Evolutionary conservation across 2,888 invertebrate species (phyloP).

Genomic region (Sabatieria punctata): DNA sequence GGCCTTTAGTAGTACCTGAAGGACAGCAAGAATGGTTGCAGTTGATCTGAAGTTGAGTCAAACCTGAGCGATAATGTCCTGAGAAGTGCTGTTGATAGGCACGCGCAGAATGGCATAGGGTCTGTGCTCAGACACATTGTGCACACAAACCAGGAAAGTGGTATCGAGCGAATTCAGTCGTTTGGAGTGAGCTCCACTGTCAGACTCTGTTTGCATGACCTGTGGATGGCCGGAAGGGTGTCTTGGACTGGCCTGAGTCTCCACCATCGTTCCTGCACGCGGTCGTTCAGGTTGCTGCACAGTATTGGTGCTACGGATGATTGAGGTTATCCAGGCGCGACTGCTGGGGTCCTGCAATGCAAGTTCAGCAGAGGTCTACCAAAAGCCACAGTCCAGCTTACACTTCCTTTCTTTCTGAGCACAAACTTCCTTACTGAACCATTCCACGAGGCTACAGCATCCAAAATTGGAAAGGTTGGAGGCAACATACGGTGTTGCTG

Average conservation of each 20-base stretch:
- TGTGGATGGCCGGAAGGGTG: too few species aligned
- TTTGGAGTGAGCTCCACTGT: too few species aligned
- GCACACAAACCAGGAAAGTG: slow-evolving; percentile 75
- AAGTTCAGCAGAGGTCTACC: too few species aligned
- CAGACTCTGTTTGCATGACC: too few species aligned
- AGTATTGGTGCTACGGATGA: slow-evolving; percentile 33
- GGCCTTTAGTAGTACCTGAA: slow-evolving; percentile 61
- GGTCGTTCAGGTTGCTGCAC: slow-evolving; percentile 20
- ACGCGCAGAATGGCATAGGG: slow-evolving; percentile 74
- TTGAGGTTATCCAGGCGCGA: slow-evolving; percentile 79
- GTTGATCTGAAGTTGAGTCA: too few species aligned
- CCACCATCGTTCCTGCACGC: too few species aligned
- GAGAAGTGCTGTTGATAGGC: slow-evolving; percentile 57
- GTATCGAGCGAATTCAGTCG: slow-evolving; percentile 41
- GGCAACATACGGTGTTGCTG: slow-evolving; percentile 18
- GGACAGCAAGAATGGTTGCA: too few species aligned
- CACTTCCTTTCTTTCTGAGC: slow-evolving; percentile 65
- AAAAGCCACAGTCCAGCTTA: too few species aligned
- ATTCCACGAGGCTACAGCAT: slow-evolving; percentile 63
- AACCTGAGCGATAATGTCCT: slow-evolving; percentile 69
- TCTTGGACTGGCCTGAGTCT: too few species aligned
- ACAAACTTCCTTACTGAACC: slow-evolving; percentile 62
- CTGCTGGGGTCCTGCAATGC: slow-evolving; percentile 89
- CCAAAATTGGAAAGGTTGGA: slow-evolving; percentile 56
- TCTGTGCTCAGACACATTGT: slow-evolving; percentile 81